Evolutionary conservation across 2,888 invertebrate genomes (phyloP).

Genomic region (Ophion slaviceki): DNA sequence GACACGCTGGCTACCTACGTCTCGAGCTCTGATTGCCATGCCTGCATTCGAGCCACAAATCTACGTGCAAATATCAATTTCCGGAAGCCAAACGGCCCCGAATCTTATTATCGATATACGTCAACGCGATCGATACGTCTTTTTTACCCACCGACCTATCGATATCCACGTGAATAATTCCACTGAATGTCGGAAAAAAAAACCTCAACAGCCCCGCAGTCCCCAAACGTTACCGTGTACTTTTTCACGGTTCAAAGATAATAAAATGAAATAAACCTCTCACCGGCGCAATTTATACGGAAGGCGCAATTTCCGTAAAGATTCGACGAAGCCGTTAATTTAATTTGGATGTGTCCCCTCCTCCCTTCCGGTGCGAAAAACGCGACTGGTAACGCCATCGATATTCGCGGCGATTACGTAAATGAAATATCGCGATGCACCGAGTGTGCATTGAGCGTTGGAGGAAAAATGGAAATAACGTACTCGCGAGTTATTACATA

Average conservation of each 20-base stretch:
- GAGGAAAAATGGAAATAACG: background rate
- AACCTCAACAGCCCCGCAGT: no score
- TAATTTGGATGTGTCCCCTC: background rate
- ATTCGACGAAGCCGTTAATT: background rate
- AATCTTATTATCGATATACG: background rate
- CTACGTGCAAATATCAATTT: conserved; percentile 2
- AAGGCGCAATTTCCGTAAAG: background rate
- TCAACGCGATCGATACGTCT: no score
- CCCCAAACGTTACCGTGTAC: background rate
- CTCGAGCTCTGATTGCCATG: conserved; percentile 30
- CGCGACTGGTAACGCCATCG: background rate
- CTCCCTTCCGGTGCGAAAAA: conserved; percentile 20
- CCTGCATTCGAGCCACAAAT: conserved; percentile 12
- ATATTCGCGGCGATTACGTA: conserved; percentile 29
- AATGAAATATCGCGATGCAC: conserved; percentile 33
- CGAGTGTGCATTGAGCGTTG: conserved; percentile 2
- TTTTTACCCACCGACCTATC: no score
- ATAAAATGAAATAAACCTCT: background rate
- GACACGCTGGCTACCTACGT: conserved; percentile 52
- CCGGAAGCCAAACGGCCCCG: background rate
- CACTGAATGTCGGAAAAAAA: background rate
- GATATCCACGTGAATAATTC: background rate
- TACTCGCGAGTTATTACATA: conserved; percentile 27
- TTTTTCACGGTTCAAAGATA: background rate
- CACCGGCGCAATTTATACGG: background rate